Evolutionary conservation across 2,888 invertebrate species (phyloP).

Genomic region (Eurytoma californica): DNA sequence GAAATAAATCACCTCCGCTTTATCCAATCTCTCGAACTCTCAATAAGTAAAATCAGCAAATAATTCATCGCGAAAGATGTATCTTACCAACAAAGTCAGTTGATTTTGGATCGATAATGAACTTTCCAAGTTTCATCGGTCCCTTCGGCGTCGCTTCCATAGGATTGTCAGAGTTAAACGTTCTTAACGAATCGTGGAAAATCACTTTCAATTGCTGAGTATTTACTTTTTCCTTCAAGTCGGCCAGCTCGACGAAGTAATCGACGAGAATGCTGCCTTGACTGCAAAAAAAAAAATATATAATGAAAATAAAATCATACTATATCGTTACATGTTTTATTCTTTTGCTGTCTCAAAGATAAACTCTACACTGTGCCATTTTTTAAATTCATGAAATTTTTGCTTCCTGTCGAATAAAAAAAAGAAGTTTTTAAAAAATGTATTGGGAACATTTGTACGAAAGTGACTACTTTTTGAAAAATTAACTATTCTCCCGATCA

Average conservation of each 20-base stretch:
- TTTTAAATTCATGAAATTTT: not conserved
- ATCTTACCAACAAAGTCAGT: constrained; percentile 90
- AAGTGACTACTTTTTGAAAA: too few species aligned
- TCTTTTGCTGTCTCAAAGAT: not conserved
- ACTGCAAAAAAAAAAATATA: constrained; percentile 72
- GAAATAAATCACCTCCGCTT: constrained; percentile 62
- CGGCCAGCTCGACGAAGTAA: constrained; percentile 89
- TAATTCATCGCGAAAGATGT: not conserved
- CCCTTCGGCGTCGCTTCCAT: constrained; percentile 77
- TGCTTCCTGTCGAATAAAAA: too few species aligned
- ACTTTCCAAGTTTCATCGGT: constrained; percentile 86
- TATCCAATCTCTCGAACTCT: not conserved
- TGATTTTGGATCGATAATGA: constrained; percentile 88
- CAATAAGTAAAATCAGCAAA: too few species aligned
- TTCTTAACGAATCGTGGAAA: constrained; percentile 80
- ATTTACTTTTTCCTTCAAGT: constrained; percentile 79
- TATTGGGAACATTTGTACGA: too few species aligned
- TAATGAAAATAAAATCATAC: not conserved
- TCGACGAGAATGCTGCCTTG: constrained; percentile 92
- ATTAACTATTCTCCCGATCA: too few species aligned
- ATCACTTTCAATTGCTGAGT: constrained; percentile 77
- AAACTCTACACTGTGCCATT: too few species aligned
- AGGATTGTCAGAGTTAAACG: constrained; percentile 77
- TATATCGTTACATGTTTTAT: not conserved
- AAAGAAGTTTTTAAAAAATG: too few species aligned